Evolutionary conservation across 2,113 vertebrate species (phyloP), one percentile per base, ranked within the genome.

Genomic region (Burhinus bistriatus): DNA sequence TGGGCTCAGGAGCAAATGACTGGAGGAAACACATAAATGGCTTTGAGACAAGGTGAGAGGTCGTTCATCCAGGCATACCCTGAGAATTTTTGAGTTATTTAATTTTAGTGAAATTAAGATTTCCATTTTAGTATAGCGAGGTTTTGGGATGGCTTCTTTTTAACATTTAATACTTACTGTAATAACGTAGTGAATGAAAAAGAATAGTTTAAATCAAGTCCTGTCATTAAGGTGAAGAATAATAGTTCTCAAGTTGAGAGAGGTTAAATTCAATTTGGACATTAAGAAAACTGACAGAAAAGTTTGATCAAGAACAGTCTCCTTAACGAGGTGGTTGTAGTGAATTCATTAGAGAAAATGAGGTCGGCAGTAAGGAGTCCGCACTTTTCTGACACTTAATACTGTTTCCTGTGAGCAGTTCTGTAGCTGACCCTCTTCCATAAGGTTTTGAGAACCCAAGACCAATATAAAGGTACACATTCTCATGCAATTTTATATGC

Each of bases 251-350:
- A 65, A 29, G 84, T n/a, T 94, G 45, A 89, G 62, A 54, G 55
- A 90, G 83, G 70, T 89, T 77, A 94, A 92, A 91, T 87, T 91
- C 73, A 82, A 85, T 83, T 79, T 80, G 49, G 52, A 61, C 52
- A 80, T 95, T 94, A 94, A 87, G 81, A 89, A 95, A 95, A 91
- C 73, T 83, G 87, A 47, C 91, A 89, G 83, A 75, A 91, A 89
- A 95, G 51, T 95, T 84, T 85, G 83, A 85, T 92, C 89, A 91
- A 66, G 83, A 73, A 17, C 22, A 57, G 58, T n/a, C 8, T 85
- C 49, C 49, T 72, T 85, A 95, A 95, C 54, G 54, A 95, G 70
- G 70, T 76, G 40, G 52, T 19, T 76, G 73, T 77, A 85, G 70
- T 36, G 61, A 61, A 30, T 81, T 94, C 23, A 66, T 65, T 62